Conservation (phyloP, 1,140 invertebrate species). For the Bombus superbus region DNA sequence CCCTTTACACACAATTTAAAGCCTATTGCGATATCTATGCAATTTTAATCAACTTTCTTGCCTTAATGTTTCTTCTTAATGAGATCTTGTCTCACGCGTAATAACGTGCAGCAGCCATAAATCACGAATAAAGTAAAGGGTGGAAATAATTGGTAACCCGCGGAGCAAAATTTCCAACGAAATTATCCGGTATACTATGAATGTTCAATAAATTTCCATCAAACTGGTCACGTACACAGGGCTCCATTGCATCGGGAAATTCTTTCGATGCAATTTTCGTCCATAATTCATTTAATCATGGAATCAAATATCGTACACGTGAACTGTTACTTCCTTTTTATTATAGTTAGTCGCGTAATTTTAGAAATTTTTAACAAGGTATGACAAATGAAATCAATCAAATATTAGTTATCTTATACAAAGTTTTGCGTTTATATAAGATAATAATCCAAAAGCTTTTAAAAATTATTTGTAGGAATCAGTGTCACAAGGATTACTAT, state of each 20-base stretch:
- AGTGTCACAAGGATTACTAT: no score
- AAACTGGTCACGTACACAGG: neutral
- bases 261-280: neutral
- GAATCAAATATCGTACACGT: neutral
- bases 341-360: neutral
- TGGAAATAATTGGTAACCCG: constrained; percentile 8
- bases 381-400: no score
- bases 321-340: neutral
- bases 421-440: no score
- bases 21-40: neutral
- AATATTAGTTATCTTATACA: no score
- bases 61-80: neutral
- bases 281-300: neutral
- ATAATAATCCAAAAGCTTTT: no score
- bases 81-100: neutral
- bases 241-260: neutral
- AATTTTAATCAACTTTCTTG: neutral
- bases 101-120: neutral
- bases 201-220: constrained; percentile 27
- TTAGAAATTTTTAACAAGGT: neutral
- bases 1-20: no score
- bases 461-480: no score
- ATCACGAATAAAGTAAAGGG: neutral
- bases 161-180: neutral
- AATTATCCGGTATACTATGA: neutral